These are phyloP conservation scores for Apus apus DNA, from an alignment of 2,113 vertebrate genomes.

Conservation along the genomic window DNA sequence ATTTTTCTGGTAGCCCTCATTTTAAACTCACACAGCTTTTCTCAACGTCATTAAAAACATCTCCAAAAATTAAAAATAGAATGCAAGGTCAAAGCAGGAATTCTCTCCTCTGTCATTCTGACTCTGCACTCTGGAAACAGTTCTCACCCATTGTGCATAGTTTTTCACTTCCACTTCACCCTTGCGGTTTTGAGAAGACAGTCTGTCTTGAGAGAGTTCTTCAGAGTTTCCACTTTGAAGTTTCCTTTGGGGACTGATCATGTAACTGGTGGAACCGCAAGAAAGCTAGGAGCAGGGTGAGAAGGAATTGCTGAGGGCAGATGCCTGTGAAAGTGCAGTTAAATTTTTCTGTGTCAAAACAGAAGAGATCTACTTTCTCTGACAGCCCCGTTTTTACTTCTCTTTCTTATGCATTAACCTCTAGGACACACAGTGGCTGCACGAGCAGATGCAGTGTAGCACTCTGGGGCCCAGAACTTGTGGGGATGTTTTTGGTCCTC, in stretches of 20 bases:
- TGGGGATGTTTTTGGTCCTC: background rate
- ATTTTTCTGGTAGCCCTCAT: background rate
- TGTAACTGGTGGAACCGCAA: background rate
- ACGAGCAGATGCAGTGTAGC: background rate
- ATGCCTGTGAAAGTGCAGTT: background rate
- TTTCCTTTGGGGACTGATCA: background rate
- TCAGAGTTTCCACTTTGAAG: background rate
- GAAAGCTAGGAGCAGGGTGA: background rate
- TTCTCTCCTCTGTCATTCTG: background rate
- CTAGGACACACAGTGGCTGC: background rate
- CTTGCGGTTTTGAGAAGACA: background rate
- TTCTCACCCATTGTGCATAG: background rate
- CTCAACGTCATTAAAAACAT: background rate
- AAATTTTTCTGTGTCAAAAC: background rate
- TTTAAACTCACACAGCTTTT: background rate
- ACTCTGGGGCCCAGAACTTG: background rate
- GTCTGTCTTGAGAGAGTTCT: background rate
- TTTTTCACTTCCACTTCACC: background rate
- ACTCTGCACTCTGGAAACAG: background rate
- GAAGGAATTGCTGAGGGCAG: background rate
- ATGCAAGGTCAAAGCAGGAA: background rate
- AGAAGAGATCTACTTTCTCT: background rate
- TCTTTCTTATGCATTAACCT: background rate
- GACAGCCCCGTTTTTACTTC: accelerated
- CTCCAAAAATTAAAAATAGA: background rate